Evolutionary conservation across 53 echinoderm and acorn worm genomes (phyloP).

Genomic region (Paracentrotus lividus): DNA sequence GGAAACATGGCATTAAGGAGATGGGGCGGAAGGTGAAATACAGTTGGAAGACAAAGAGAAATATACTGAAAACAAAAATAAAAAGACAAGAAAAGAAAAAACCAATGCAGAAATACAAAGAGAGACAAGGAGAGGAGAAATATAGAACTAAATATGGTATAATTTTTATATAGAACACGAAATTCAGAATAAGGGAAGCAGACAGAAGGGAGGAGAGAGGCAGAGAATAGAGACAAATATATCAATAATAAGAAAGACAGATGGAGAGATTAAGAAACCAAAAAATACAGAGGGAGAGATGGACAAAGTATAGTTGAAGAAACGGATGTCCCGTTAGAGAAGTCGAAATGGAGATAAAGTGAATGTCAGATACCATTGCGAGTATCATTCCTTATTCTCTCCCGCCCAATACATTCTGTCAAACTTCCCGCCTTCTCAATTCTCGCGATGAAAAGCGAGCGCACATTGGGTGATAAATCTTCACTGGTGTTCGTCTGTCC

Average conservation of each 20-base stretch:
- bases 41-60: no score
- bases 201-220: neutral
- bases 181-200: neutral
- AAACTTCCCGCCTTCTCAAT: constrained; percentile 70
- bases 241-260: neutral
- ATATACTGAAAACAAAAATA: neutral
- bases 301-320: constrained; percentile 51
- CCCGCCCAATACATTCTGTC: constrained; percentile 57
- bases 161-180: no score
- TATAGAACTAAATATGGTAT: no score
- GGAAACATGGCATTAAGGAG: no score
- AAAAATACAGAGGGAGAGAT: neutral
- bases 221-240: neutral
- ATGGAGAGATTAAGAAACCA: neutral
- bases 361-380: constrained; percentile 42
- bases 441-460: constrained; percentile 64
- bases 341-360: constrained; percentile 67
- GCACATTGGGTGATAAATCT: constrained; percentile 55
- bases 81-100: neutral
- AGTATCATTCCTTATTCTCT: constrained; percentile 28
- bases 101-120: neutral
- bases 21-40: no score
- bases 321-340: constrained; percentile 50
- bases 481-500: constrained; percentile 34
- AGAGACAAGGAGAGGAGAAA: no score